A percentile compares a stretch with the other conserved stretches of the same genome.
phyloP scores from a whole-genome alignment of 1,140 invertebrate genomes.

The Oncopeltus fasciatus region DNA sequence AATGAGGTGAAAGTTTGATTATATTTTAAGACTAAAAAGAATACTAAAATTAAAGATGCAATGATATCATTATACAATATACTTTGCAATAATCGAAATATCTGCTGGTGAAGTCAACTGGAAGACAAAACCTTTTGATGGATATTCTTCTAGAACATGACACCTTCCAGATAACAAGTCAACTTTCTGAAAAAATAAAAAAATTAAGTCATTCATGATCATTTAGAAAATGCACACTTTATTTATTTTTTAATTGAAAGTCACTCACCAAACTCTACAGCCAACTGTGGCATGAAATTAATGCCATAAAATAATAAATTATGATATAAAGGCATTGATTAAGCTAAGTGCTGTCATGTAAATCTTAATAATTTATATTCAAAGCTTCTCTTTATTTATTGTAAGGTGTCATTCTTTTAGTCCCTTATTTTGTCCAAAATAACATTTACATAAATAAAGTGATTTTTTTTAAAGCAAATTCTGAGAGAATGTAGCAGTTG shows the following conservation, averaged over 20 bases:
- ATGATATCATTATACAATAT: too few species aligned
- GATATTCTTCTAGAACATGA: slow-evolving; percentile 36
- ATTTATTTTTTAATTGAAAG: not conserved
- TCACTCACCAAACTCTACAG: too few species aligned
- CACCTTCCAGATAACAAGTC: slow-evolving; percentile 34
- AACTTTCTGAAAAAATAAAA: slow-evolving; percentile 34
- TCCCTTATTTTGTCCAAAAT: too few species aligned
- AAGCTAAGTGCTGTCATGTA: not conserved
- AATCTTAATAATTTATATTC: not conserved
- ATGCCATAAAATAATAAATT: not conserved
- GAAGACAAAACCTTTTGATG: slow-evolving; percentile 47
- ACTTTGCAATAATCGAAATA: slow-evolving; percentile 29
- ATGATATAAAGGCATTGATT: not conserved
- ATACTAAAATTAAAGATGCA: too few species aligned
- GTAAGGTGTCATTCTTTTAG: too few species aligned
- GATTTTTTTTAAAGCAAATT: too few species aligned
- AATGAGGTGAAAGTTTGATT: too few species aligned
- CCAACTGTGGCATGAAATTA: too few species aligned
- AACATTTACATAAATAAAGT: too few species aligned
- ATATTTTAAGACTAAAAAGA: too few species aligned
- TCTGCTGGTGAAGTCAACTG: slow-evolving; percentile 32
- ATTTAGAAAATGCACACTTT: not conserved
- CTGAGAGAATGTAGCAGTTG: too few species aligned
- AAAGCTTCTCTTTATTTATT: too few species aligned
- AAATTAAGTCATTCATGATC: not conserved